Percentiles rank a stretch among this genome's conserved stretches.
Conservation (phyloP, 2,797 vertebrate species). For the Chelon labrosus region DNA sequence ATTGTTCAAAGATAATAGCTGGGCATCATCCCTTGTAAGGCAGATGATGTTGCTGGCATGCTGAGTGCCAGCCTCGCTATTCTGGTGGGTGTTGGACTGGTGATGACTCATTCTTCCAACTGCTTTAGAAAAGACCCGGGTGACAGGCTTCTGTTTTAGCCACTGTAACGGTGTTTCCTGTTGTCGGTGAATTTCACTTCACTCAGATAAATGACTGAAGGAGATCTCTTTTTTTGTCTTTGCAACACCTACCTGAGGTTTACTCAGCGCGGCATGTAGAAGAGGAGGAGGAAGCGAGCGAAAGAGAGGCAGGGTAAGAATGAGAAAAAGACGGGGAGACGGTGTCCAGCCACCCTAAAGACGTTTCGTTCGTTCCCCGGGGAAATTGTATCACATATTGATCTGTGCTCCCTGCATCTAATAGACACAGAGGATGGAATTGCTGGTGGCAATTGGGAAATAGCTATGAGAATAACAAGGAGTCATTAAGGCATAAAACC, state of each 20-base stretch:
- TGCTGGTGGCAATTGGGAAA: conserved; percentile 78
- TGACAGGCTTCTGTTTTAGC: conserved; percentile 66
- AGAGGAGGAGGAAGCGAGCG: neutral
- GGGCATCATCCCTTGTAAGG: conserved; percentile 65
- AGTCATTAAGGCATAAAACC: conserved; percentile 82
- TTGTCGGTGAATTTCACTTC: conserved; percentile 37
- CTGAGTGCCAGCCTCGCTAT: conserved; percentile 58
- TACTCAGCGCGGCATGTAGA: conserved; percentile 35
- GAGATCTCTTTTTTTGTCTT: conserved; percentile 54
- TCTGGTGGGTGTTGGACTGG: conserved; percentile 56
- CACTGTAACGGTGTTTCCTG: conserved; percentile 55
- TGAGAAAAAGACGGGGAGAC: conserved; percentile 37
- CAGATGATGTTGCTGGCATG: conserved; percentile 71
- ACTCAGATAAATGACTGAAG: conserved; percentile 59
- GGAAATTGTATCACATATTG: conserved; percentile 81
- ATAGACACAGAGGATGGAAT: conserved; percentile 75
- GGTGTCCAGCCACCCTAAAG: conserved; percentile 56
- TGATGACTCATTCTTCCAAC: conserved; percentile 74
- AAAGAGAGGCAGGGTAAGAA: conserved; percentile 2
- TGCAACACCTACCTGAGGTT: conserved; percentile 45
- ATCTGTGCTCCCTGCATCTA: conserved; percentile 74
- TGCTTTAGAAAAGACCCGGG: conserved; percentile 55
- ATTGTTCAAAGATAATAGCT: conserved; percentile 78
- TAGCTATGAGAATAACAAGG: conserved; percentile 80
- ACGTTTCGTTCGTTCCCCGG: conserved; percentile 60